Base-by-base conservation (phyloP, 2,888 invertebrate species). In the Dynastes hyllus region DNA sequence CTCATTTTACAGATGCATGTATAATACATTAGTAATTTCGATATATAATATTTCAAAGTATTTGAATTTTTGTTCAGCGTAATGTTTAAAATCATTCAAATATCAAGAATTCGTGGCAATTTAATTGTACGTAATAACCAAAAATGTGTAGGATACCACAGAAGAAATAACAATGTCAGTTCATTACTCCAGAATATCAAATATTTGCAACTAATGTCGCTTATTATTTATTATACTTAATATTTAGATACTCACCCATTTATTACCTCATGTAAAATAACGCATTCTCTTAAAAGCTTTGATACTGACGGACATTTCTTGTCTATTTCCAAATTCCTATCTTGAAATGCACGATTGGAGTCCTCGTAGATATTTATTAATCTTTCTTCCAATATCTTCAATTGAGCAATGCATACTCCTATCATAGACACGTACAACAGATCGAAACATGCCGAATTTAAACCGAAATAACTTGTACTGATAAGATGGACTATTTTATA, bases 371-470 rank as follows among this genome's bases (percentile, higher is more conserved):
- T 61, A 29, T 55, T 55, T 55, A 61, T 45, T 9, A 67, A 11
- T 27, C 45, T 32, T 22, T 67, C 29, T 45, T 58, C 37, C 45
- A 77, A 58, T 27, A 58, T 77, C 32, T 69, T 69, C 40, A 77
- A 45, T 40, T 77, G 77, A 11, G 69, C 77, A 61, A 69, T 16
- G 9, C 45, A 58, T 27, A 70, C 37, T 8, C 45, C 77, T 67
- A 77, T 69, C 51, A 77, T 11, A 40, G 77, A 55, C 6, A 69
- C 45, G 45, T 58, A 70, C 16, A 77, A 27, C 22, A 77, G n/a
- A 61, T 77, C 77, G 27, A 77, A 55, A 16, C 69, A 67, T 55
- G 45, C 69, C 27, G 32, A 77, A 58, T 69, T 77, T 27, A 16
- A 27, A 32, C 69, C 77, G 40, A 37, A 50, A 69, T 69, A 50